phyloP scores from a whole-genome alignment of 2,888 invertebrate genomes.

The Helobdella robusta region DNA sequence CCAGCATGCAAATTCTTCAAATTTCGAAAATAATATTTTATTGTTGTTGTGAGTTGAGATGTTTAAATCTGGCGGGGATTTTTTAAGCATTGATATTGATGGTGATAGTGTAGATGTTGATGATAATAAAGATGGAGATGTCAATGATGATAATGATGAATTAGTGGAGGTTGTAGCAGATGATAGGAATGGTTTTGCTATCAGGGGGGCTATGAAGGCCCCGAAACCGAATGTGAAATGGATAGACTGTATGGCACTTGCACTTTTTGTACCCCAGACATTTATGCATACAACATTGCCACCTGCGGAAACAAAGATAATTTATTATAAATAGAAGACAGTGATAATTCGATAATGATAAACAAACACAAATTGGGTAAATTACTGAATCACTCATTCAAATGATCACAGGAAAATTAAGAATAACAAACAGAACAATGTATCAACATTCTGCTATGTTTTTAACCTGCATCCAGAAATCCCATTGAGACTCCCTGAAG shows the following conservation, averaged over 20 bases:
- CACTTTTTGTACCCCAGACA: conserved; percentile 46
- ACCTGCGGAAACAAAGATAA: conserved; percentile 41
- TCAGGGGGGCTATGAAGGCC: conserved; percentile 50
- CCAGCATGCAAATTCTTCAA: not conserved
- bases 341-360: too few relatives aligned
- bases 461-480: conserved; percentile 46
- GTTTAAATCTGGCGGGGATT: too few relatives aligned
- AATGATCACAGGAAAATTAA: too few relatives aligned
- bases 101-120: not conserved
- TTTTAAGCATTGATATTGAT: too few relatives aligned
- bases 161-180: not conserved
- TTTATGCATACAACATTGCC: conserved; percentile 50
- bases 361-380: too few relatives aligned
- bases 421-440: too few relatives aligned
- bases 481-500: conserved; percentile 50
- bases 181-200: conserved; percentile 48
- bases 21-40: not conserved
- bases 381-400: too few relatives aligned
- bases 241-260: conserved; percentile 51
- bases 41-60: too few relatives aligned
- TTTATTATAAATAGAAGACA: too few relatives aligned
- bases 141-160: not conserved
- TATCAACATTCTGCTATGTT: not conserved
- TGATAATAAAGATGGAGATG: not conserved
- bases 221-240: conserved; percentile 52